Evolutionary conservation across 2,113 vertebrate genomes (phyloP), one percentile per base, ranked within the genome.

Genomic region (Dromas ardeola): DNA sequence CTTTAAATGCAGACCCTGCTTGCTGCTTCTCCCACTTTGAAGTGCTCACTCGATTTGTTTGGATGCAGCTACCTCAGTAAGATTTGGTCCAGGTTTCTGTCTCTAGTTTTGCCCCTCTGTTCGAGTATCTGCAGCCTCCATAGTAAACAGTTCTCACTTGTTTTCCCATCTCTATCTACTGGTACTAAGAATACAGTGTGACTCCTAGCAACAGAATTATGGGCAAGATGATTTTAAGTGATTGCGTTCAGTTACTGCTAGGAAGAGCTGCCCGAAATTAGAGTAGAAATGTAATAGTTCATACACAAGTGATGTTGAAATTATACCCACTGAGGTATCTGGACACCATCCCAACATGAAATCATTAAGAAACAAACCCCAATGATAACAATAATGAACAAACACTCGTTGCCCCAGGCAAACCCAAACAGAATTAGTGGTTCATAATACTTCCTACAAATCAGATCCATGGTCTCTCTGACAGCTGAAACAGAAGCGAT

Each of bases 311-410:
- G 53, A 89, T 94, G 84, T 59, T 50, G 81, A 92, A 95, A 97
- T 93, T 69, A 66, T 47, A 82, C 49, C 34, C 77, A 94, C 8
- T 71, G 52, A 84, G 58, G 62, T 63, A 72, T 50, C 81, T 95
- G 93, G 89, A 88, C 36, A 56, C 42, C 50, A 90, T 87, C 91
- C 94, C 89, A 91, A 70, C 30, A 85, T 94, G 94, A 95, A 96
- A 89, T 94, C 78, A 89, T 93, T 84, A 93, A 61, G 69, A 93
- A 95, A 89, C n/a, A 87, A 95, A 93, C 40, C 53, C 42, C 70
- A 89, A 0, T 29, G 45, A 91, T 84, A 95, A 92, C 69, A 94
- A 66, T 38, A 76, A 87, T 56, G 81, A 96, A 85, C n/a, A 89
- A 95, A 85, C 90, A 77, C 62, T 15, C 90, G 73, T 23, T 52